Evolutionary conservation across 2,113 vertebrate genomes (phyloP), one percentile per base, ranked within the genome.

Genomic region (Piaya cayana): DNA sequence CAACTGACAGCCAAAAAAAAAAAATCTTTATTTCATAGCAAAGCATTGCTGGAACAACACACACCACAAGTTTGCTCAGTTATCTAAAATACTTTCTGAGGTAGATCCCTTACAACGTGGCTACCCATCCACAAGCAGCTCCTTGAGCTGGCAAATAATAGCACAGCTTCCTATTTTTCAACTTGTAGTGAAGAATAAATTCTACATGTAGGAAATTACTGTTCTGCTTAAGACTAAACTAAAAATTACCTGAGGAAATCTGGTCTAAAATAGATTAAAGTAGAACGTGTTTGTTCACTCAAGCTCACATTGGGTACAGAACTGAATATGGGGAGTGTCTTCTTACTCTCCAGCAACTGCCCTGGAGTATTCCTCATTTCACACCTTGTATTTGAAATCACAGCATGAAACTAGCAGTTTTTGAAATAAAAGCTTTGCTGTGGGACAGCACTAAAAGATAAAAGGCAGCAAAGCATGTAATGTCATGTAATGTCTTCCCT

Each of bases 71-170:
- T 92, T 91, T 91, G 39, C 62, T 94, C 42, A 90, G 67, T 89
- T 95, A 95, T 91, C 86, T 88, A 43, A 96, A 95, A n/a, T 94
- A 97, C 72, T 92, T 95, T 60, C 71, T 88, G 62, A 95, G 86
- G 85, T 81, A 49, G 62, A 69, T 83, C 77, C 74, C 78, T 81
- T 90, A 84, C 0, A 0, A 63, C 26, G 53, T 6, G 43, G 50
- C 47, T 79, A 3, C 12, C 82, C 52, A 82, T 64, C 60, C 75
- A 83, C 70, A 79, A 80, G 80, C 36, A 81, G 87, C 76, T 93
- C 77, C 81, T 68, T 64, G 71, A 94, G 64, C 47, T 76, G 92
- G 68, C 14, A 91, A 88, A 80, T 49, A 77, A 80, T 50, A 56
- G 14, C 50, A 93, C 3, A 2, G 14, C 43, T 79, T 65, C 37